phyloP scores from a whole-genome alignment of 2,888 invertebrate species.

The Ormyrus rosae region DNA sequence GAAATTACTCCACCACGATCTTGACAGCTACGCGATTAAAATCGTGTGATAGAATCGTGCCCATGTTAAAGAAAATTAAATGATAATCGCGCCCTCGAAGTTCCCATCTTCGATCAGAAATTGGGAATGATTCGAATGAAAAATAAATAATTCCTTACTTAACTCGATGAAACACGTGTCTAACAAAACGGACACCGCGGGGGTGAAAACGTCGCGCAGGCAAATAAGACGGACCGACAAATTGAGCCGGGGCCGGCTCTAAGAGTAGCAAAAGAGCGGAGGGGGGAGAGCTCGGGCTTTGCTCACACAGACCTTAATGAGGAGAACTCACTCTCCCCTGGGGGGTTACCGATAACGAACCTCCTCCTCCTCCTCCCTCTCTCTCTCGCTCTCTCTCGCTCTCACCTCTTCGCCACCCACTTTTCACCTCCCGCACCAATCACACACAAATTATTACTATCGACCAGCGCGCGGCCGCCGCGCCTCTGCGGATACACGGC shows the following conservation, averaged over 20 bases:
- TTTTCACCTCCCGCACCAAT: conserved; percentile 60
- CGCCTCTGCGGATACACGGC: neutral
- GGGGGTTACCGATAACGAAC: conserved; percentile 69
- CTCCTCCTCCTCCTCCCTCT: conserved; percentile 57
- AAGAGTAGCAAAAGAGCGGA: conserved; percentile 27
- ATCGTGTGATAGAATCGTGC: no score
- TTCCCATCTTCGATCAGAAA: no score
- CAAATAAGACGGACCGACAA: conserved; percentile 60
- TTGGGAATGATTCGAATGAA: no score
- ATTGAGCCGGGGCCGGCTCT: conserved; percentile 58
- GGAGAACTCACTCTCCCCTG: conserved; percentile 66
- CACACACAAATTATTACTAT: conserved; percentile 66
- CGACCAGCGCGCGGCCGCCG: conserved; percentile 59
- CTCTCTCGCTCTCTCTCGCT: conserved; percentile 36
- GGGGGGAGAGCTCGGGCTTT: conserved; percentile 51
- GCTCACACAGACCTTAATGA: conserved; percentile 69
- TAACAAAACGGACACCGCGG: no score
- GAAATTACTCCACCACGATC: no score
- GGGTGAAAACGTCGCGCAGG: neutral
- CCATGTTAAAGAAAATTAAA: no score
- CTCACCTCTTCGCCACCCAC: conserved; percentile 49
- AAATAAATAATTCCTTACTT: no score
- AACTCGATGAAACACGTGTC: no score
- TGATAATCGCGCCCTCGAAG: no score
- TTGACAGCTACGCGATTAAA: no score